Conservation (phyloP, 2,113 vertebrate genomes). For the Spizaetus ornatus region DNA sequence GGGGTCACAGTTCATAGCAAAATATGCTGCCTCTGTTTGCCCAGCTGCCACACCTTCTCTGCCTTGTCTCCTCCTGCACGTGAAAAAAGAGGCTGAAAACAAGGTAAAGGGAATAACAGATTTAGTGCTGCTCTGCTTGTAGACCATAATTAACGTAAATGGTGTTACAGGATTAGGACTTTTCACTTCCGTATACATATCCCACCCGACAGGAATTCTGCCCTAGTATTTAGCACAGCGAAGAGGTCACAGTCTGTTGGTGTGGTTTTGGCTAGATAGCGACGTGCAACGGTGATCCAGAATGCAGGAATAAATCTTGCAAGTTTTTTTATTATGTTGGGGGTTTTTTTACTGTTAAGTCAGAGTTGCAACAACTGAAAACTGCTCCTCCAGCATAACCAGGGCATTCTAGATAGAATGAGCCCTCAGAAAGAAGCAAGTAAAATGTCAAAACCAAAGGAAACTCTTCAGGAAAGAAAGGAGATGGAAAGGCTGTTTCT, state of each 20-base stretch:
- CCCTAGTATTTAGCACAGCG: background rate
- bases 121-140: background rate
- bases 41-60: constrained; percentile 15
- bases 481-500: background rate
- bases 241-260: background rate
- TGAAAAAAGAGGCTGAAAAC: background rate
- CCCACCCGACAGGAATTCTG: background rate
- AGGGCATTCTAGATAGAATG: background rate
- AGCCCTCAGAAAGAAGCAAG: background rate
- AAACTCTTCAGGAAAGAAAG: background rate
- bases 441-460: background rate
- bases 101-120: background rate
- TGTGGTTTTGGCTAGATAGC: background rate
- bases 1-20: constrained; percentile 13
- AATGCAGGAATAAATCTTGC: background rate
- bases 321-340: background rate
- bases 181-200: background rate
- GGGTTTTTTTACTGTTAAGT: background rate
- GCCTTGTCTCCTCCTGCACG: background rate
- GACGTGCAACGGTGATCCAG: background rate
- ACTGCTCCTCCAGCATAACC: background rate
- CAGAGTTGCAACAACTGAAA: background rate
- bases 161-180: background rate
- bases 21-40: constrained; percentile 19
- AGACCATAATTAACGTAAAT: background rate